Percentiles rank a stretch among this genome's conserved stretches.
Evolutionary conservation across 2,113 vertebrate genomes (phyloP).

Genomic region (Cyprinodon variegatus): DNA sequence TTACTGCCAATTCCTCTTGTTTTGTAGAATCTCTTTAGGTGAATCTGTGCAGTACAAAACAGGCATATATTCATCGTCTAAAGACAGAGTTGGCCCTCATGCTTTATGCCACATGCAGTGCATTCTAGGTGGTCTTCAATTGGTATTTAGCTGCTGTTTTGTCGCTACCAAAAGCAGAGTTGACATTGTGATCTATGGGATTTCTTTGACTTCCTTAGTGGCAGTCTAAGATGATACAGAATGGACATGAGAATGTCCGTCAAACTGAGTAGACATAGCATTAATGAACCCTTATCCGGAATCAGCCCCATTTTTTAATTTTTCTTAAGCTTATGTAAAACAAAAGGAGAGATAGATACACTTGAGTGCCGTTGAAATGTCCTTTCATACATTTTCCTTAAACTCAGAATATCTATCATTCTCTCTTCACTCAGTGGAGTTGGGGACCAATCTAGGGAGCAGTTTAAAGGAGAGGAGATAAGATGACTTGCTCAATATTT

Average conservation of each 20-base stretch:
- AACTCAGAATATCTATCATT: constrained; percentile 1
- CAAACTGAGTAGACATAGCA: constrained; percentile 4
- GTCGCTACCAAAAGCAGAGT: constrained; percentile 18
- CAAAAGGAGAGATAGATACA: neutral
- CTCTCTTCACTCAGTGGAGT: constrained; percentile 26
- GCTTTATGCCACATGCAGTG: neutral
- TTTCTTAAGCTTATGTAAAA: neutral
- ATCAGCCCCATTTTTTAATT: neutral
- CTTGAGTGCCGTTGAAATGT: constrained; percentile 34
- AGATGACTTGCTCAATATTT: constrained; percentile 38
- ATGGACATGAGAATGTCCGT: constrained; percentile 12
- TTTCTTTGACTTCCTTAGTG: neutral
- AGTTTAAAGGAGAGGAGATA: constrained; percentile 27
- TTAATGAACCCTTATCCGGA: neutral
- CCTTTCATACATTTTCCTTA: constrained; percentile 42
- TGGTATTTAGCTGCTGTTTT: neutral
- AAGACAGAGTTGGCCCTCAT: neutral
- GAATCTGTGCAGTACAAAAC: no score
- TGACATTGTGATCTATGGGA: constrained; percentile 47
- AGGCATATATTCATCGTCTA: neutral
- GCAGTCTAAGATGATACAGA: neutral
- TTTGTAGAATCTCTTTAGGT: no score
- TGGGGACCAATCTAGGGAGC: constrained; percentile 15
- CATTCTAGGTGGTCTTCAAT: neutral
- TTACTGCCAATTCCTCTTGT: no score